Conservation (phyloP, 2,888 invertebrate species). For the Perizoma flavofasciatum region DNA sequence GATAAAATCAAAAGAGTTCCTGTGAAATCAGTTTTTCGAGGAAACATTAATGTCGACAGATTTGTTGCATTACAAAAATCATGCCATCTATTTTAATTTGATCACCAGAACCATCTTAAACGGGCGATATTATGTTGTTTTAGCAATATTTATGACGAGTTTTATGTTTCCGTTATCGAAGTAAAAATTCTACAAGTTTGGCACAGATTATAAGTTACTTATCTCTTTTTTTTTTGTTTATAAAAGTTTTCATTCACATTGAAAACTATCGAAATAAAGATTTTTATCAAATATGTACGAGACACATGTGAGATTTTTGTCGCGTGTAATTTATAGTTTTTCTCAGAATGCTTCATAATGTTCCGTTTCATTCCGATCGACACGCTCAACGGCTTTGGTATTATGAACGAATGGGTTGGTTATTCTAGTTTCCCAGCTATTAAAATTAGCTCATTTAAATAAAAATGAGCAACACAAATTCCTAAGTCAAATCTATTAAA, state of each 20-base stretch:
- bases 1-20: too few relatives aligned
- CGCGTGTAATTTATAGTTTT: too few relatives aligned
- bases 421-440: too few relatives aligned
- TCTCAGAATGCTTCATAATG: too few relatives aligned
- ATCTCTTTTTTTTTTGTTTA: too few relatives aligned
- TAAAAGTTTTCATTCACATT: conserved; percentile 20
- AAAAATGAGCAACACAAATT: not conserved
- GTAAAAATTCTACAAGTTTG: conserved; percentile 33
- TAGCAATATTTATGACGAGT: conserved; percentile 48
- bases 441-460: too few relatives aligned
- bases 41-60: conserved; percentile 21
- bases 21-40: conserved; percentile 1
- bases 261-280: conserved; percentile 8
- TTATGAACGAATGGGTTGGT: too few relatives aligned
- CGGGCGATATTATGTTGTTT: conserved; percentile 41
- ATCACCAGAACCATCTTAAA: conserved; percentile 30
- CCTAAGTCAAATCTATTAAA: conserved; percentile 15
- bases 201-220: conserved; percentile 24
- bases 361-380: too few relatives aligned
- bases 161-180: conserved; percentile 53
- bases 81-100: conserved; percentile 35
- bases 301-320: too few relatives aligned
- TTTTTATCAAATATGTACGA: not conserved
- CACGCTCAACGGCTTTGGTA: too few relatives aligned
- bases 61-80: conserved; percentile 28